Evolutionary conservation across 2,797 vertebrate genomes (phyloP).

Genomic region (Threskiornis aethiopicus): DNA sequence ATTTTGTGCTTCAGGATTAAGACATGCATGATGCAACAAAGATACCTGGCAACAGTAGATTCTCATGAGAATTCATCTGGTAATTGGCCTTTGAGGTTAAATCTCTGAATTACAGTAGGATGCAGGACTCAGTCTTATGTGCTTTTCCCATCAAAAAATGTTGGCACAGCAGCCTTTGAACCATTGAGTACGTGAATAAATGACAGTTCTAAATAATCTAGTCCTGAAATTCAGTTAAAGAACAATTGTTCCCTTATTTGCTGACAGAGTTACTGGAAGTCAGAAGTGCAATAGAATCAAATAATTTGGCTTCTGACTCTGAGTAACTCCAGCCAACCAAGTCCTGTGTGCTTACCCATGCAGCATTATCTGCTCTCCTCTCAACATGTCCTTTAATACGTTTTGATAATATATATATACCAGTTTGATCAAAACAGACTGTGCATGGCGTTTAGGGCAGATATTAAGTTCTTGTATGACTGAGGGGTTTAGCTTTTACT

Average conservation of each 20-base stretch:
- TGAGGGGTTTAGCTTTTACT: neutral
- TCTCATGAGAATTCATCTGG: neutral
- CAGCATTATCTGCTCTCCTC: neutral
- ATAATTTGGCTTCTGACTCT: neutral
- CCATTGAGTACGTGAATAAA: slow-evolving; percentile 18
- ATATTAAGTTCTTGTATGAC: neutral
- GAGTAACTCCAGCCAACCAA: neutral
- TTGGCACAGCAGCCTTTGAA: neutral
- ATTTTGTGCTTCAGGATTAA: neutral
- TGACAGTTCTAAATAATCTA: neutral
- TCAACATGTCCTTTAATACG: accelerated
- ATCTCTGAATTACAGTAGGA: neutral
- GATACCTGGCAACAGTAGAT: neutral
- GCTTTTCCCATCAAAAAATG: neutral
- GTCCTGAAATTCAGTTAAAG: neutral
- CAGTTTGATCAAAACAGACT: neutral
- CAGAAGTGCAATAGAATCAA: neutral
- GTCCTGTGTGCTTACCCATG: neutral
- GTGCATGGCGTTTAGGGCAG: neutral
- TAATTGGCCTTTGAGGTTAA: neutral
- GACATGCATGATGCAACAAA: neutral
- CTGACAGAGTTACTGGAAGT: neutral
- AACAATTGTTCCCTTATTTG: neutral
- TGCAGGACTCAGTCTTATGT: neutral
- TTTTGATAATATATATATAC: neutral